Base-by-base conservation (phyloP, 2,113 vertebrate species). In the Tamias sibiricus region DNA sequence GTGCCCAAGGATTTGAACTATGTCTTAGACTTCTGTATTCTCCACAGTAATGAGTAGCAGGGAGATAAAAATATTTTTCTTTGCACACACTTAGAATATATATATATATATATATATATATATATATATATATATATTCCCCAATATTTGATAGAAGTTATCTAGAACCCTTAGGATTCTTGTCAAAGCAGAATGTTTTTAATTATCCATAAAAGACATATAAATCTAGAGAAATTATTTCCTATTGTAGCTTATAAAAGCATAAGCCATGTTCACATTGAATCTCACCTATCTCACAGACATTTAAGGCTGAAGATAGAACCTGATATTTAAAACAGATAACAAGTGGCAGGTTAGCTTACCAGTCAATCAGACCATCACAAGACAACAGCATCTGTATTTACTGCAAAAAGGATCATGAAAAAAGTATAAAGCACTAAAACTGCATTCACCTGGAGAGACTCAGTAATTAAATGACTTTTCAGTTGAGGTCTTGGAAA, bases 401-500 rank as follows among this genome's bases (percentile, higher is more conserved):
- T 93, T 72, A 91, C 83, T 83, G 20, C 89, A 62, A 83, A 94
- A 95, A 93, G 80, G 59, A 85, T 17, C 8, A 26, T 14, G 26
- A 47, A 59, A 44, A 91, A 81, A 72, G 40, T n/a, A 57, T 40
- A 90, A 87, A 89, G 49, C 26, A 7, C 2, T 62, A 40, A 89
- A 89, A 80, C 1, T 40, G 26, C n/a, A 88, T 80, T 96, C 82
- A 91, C 2, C 8, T 42, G 24, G 20, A 54, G 11, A 57, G 74
- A 44, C 69, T 76, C 74, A 20, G 16, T 74, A 92, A 96, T 89
- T 87, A 81, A 93, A 88, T 57, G 77, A 71, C 74, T 76, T 76
- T 77, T 89, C 57, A 69, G 68, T 62, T 74, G 49, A 95, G 19
- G 57, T 69, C 8, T 47, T 17, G 20, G 19, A 42, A 92, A 93